Conservation (phyloP, 1,140 invertebrate species). For the Uloborus diversus region DNA sequence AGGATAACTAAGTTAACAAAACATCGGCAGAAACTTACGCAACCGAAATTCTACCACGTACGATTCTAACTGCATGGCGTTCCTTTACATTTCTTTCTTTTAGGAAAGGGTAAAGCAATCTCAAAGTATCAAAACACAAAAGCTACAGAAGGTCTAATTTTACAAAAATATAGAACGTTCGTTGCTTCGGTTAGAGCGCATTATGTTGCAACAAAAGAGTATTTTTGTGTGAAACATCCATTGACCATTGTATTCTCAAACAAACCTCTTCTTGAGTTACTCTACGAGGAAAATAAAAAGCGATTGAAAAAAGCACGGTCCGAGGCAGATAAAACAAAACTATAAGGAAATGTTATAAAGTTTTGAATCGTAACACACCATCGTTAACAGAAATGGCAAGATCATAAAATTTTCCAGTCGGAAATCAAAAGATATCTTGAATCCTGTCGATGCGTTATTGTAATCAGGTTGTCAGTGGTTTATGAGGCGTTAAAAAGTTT, state of each 20-base stretch:
- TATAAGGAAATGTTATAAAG: background rate
- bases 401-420: background rate
- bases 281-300: background rate
- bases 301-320: background rate
- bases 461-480: background rate
- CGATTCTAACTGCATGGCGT: no score
- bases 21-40: no score
- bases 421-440: background rate
- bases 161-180: no score
- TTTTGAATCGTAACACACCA: background rate
- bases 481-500: background rate
- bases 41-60: no score
- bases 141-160: no score
- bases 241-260: background rate
- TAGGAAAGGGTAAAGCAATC: no score
- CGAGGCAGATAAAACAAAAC: background rate
- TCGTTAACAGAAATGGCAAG: background rate
- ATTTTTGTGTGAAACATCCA: background rate
- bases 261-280: background rate
- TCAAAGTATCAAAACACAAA: no score
- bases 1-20: no score
- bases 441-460: background rate
- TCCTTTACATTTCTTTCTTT: no score
- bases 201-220: background rate
- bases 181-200: no score